Conservation (phyloP, 2,113 vertebrate species). For the Cryptoleucopteryx plumbea region DNA sequence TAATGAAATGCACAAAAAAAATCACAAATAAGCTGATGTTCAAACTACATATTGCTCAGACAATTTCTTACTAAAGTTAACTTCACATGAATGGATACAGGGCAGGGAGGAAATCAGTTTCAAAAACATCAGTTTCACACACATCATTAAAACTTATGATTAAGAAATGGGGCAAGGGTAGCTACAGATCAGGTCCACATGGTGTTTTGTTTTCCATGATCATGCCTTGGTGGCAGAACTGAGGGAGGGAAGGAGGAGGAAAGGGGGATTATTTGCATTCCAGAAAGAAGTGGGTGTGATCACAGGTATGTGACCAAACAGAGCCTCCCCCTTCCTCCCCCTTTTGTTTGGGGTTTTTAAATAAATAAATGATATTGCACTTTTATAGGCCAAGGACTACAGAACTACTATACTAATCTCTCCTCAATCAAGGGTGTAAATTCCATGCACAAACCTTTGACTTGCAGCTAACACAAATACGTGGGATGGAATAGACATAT, state of each 20-base stretch:
- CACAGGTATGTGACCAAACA: background rate
- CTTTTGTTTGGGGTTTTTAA: too few relatives aligned
- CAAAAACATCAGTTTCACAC: background rate
- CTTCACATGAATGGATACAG: background rate
- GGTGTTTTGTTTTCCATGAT: background rate
- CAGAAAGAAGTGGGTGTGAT: background rate
- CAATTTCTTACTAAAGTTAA: background rate
- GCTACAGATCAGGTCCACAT: background rate
- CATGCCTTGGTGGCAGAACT: background rate
- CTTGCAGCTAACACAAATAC: background rate
- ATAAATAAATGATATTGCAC: too few relatives aligned
- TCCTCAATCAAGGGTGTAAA: background rate
- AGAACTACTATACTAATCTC: background rate
- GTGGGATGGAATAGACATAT: background rate
- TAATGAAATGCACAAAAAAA: background rate
- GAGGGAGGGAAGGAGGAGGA: background rate
- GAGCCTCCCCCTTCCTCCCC: rapidly evolving
- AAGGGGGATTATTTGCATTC: background rate
- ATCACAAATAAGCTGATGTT: background rate
- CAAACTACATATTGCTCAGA: background rate
- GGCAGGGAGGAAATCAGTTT: background rate
- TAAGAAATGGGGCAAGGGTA: background rate
- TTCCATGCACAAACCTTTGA: background rate
- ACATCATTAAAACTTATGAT: background rate
- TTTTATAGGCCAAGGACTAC: background rate